Conservation (phyloP, 2,797 vertebrate species). For the Champsocephalus esox region DNA sequence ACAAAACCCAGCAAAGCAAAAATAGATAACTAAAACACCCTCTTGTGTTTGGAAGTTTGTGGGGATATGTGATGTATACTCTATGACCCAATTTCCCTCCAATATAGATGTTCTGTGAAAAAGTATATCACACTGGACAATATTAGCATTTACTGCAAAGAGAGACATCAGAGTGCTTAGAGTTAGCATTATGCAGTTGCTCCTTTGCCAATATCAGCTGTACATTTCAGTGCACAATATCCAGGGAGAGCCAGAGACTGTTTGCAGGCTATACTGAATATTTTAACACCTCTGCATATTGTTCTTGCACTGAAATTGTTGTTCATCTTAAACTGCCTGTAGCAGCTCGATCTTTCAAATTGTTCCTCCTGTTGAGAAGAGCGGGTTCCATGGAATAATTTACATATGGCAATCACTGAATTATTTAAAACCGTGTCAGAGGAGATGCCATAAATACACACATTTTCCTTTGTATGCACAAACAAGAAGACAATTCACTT, state of each 20-base stretch:
- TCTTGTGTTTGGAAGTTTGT: conserved; percentile 35
- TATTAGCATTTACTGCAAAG: conserved; percentile 46
- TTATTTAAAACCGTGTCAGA: conserved; percentile 70
- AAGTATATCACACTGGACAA: conserved; percentile 37
- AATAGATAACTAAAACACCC: conserved; percentile 54
- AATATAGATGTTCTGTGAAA: conserved; percentile 25
- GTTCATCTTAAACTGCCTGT: conserved; percentile 72
- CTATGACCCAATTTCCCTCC: neutral
- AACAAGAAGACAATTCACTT: conserved; percentile 19
- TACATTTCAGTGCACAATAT: conserved; percentile 76
- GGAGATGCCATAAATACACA: conserved; percentile 50
- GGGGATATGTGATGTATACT: conserved; percentile 7
- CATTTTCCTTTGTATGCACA: conserved; percentile 46
- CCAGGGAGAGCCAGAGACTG: conserved; percentile 58
- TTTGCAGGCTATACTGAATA: conserved; percentile 77
- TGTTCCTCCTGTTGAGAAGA: conserved; percentile 61
- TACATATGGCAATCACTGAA: conserved; percentile 71
- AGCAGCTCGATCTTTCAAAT: conserved; percentile 74
- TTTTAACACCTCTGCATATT: conserved; percentile 83
- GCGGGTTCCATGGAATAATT: conserved; percentile 56
- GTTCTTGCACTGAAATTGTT: conserved; percentile 73
- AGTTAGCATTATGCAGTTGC: conserved; percentile 31
- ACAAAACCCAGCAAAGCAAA: conserved; percentile 73
- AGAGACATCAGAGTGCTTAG: conserved; percentile 24
- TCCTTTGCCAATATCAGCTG: conserved; percentile 58